phyloP scores from a whole-genome alignment of 2,113 vertebrate species.

The Mohoua ochrocephala region DNA sequence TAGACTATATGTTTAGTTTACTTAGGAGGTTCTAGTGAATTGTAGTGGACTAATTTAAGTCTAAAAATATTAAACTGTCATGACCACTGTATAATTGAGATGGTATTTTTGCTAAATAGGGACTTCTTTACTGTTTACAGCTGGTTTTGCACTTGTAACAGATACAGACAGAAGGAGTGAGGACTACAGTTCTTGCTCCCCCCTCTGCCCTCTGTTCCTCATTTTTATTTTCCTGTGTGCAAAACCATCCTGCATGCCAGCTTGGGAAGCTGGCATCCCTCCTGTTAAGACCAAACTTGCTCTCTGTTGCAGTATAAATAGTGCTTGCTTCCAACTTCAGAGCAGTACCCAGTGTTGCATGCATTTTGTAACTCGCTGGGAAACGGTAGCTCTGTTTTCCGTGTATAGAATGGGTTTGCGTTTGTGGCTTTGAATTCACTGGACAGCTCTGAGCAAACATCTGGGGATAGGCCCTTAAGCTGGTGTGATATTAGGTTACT shows the following conservation, averaged over 20 bases:
- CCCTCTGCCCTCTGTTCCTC: constrained; percentile 38
- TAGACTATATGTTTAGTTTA: not conserved
- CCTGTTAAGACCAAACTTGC: constrained; percentile 50
- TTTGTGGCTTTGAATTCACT: not conserved
- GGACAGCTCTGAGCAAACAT: not conserved
- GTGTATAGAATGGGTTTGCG: not conserved
- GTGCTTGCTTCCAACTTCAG: constrained; percentile 40
- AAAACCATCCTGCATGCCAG: constrained; percentile 40
- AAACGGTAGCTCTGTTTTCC: not conserved
- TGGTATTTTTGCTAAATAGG: constrained; percentile 8
- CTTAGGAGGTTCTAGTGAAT: not conserved
- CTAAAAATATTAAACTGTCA: not conserved
- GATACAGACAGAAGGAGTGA: constrained; percentile 32
- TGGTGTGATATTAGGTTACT: not conserved
- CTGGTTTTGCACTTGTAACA: not conserved
- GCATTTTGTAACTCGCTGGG: not conserved
- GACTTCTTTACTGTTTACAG: constrained; percentile 17
- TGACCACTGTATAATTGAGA: not conserved
- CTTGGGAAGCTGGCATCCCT: constrained; percentile 52
- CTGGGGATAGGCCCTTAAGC: not conserved
- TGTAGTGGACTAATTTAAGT: not conserved
- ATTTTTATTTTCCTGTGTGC: constrained; percentile 21
- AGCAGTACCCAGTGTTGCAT: not conserved
- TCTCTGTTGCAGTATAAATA: constrained; percentile 52
- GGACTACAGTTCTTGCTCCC: constrained; percentile 28